Base-by-base conservation (phyloP, 2,797 vertebrate species). In the Anas acuta region DNA sequence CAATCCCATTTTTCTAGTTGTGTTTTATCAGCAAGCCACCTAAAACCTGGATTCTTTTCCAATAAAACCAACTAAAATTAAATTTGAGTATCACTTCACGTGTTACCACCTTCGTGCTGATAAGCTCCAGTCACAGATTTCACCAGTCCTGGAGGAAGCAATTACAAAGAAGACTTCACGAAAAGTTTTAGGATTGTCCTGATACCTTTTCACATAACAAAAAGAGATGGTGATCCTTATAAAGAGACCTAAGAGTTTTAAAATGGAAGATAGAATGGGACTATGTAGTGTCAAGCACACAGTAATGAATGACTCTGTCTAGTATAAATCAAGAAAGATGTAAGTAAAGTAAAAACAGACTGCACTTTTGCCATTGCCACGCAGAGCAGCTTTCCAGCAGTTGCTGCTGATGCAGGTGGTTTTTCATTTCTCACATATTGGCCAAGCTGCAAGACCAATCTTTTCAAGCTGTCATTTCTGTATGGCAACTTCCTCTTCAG, bases 181-280 rank as follows among this genome's bases (percentile, higher is more conserved):
- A 32, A 11, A 15, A 35, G 23, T 25, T 78, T 87, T 33, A 21
- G 56, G n/a, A 66, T 25, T 54, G 41, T 13, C 11, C 16, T 0
- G 0, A 4, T 37, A 23, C 2, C 19, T 45, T 20, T 25, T 71
- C 17, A 6, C 5, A 7, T 2, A 53, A 26, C 9, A 66, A 54
- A 84, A 64, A 54, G 57, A 45, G 49, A 30, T 3, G 8, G 17
- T 2, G 8, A 22, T 26, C 13, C 6, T 33, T 53, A 62, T 16
- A 51, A 32, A 56, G 20, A 16, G 5, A 69, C 54, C 33, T 47
- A 53, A 8, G 4, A 5, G 35, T 28, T 33, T 35, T 16, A 28
- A 45, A 69, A 45, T 8, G 6, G 47, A 62, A 47, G 7, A 6
- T 21, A 41, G 28, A 51, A 72, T 51, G 20, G 6, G 20, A 53